Conservation (phyloP, 2,113 vertebrate species). For the Colaptes auratus region DNA sequence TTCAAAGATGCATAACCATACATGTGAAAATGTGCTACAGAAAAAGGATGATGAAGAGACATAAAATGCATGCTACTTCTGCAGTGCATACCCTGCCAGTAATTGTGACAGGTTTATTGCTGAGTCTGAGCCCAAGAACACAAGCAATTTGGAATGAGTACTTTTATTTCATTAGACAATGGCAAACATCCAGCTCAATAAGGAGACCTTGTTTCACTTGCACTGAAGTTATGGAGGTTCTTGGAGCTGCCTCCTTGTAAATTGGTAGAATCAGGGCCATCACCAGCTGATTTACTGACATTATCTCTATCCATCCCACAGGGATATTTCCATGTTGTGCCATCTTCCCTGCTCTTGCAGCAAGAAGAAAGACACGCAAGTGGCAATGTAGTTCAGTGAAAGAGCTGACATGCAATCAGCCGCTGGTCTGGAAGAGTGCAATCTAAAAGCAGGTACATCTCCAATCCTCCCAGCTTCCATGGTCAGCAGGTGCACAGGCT, state of each 20-base stretch:
- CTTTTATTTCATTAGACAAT: not conserved
- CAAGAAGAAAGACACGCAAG: not conserved
- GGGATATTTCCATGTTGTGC: not conserved
- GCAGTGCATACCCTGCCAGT: not conserved
- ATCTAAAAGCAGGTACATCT: not conserved
- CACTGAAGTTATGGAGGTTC: not conserved
- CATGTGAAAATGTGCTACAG: not conserved
- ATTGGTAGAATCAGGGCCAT: not conserved
- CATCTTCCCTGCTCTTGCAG: not conserved
- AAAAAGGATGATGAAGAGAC: not conserved
- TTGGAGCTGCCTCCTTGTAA: not conserved
- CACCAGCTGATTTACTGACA: not conserved
- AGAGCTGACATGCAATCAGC: not conserved
- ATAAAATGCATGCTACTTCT: not conserved
- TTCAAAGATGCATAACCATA: not conserved
- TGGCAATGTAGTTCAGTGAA: not conserved
- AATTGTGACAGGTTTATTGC: not conserved
- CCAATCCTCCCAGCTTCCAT: not conserved
- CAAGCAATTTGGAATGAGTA: not conserved
- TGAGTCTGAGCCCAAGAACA: not conserved
- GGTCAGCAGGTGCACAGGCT: not conserved
- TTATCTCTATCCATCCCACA: not conserved
- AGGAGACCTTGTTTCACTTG: not conserved
- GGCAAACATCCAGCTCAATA: not conserved
- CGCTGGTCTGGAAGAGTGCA: not conserved